These are phyloP conservation scores for Caprella mutica DNA, from an alignment of 2,888 invertebrate species.

Conservation along the genomic window DNA sequence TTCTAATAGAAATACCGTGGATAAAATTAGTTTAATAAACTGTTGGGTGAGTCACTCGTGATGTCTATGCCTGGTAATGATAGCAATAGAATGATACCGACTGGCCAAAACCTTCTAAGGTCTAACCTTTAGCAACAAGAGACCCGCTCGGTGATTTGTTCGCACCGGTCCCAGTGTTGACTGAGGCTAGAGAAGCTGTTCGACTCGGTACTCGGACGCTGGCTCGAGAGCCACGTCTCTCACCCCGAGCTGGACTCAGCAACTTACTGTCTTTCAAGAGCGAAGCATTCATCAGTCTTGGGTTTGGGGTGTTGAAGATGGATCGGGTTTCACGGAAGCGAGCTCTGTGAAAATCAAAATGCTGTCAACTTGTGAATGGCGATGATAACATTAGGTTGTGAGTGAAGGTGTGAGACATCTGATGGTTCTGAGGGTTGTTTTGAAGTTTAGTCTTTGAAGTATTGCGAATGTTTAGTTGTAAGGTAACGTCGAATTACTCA, in stretches of 20 bases:
- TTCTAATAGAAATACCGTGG: too few relatives aligned
- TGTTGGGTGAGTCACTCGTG: neutral
- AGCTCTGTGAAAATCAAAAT: constrained; percentile 58
- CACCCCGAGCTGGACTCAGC: constrained; percentile 34
- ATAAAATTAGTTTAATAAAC: too few relatives aligned
- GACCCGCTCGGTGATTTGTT: constrained; percentile 30
- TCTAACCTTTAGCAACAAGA: constrained; percentile 31
- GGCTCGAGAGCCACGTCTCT: constrained; percentile 33
- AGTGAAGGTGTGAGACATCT: too few relatives aligned
- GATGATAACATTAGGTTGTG: too few relatives aligned
- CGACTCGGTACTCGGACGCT: constrained; percentile 31
- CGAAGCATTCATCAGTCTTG: constrained; percentile 74
- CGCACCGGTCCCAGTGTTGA: constrained; percentile 25
- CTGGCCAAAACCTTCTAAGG: constrained; percentile 11
- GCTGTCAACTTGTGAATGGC: constrained; percentile 4
- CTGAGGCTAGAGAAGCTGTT: constrained; percentile 32
- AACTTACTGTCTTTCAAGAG: constrained; percentile 36
- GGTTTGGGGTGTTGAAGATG: constrained; percentile 88
- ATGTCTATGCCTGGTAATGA: neutral
- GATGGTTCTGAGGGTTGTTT: too few relatives aligned
- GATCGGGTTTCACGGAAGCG: constrained; percentile 83
- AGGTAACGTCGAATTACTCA: too few relatives aligned
- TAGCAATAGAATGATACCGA: neutral
- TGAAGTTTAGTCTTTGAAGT: too few relatives aligned
- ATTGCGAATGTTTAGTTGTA: too few relatives aligned